Conservation (phyloP, 2,113 vertebrate genomes). For the Okapia johnstoni region DNA sequence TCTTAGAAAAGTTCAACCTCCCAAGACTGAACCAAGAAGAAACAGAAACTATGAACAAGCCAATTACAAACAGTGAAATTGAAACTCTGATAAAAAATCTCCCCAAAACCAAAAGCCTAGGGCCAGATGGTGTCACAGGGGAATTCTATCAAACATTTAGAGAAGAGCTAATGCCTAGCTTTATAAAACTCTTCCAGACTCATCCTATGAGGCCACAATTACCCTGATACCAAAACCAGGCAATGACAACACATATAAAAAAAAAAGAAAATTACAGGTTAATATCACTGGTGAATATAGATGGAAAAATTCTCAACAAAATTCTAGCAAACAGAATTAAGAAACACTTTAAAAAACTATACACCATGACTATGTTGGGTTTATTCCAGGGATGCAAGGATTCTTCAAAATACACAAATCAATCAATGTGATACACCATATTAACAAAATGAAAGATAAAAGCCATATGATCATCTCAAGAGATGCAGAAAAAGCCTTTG, state of each 20-base stretch:
- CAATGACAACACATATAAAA: background rate
- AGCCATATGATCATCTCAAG: background rate
- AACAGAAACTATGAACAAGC: background rate
- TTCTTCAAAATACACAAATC: background rate
- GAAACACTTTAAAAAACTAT: background rate
- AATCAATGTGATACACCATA: background rate
- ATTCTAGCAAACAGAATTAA: background rate
- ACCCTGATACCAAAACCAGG: background rate
- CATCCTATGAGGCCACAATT: background rate
- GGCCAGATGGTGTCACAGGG: background rate
- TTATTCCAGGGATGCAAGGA: background rate
- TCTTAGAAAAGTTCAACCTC: background rate
- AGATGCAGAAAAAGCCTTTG: background rate
- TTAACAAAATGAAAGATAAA: background rate
- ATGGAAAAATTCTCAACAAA: background rate
- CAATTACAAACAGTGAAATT: background rate
- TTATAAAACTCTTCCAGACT: background rate
- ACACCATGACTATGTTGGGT: rapidly evolving
- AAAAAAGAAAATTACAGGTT: background rate
- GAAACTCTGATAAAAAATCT: background rate
- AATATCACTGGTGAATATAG: background rate
- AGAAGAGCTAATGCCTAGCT: background rate
- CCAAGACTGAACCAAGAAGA: background rate
- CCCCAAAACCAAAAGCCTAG: background rate
- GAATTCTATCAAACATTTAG: background rate